Evolutionary conservation across 2,113 vertebrate genomes (phyloP), one percentile per base, ranked within the genome.

Genomic region (Leptobrachium leishanense): DNA sequence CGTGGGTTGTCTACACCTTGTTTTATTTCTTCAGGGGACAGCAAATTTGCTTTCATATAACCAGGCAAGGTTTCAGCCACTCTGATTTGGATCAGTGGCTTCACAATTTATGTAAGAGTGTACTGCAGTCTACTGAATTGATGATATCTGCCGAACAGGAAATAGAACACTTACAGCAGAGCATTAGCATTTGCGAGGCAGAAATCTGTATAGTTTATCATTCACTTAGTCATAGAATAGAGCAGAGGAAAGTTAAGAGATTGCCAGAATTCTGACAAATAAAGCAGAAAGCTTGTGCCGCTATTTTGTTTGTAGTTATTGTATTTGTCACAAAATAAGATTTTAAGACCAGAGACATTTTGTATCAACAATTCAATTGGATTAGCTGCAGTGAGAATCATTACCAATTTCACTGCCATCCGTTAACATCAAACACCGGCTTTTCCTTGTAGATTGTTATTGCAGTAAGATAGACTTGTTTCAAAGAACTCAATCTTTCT

Each of bases 91-190:
- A 64, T 64, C 62, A 39, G 62, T 64, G 39, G 62, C 15, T 64
- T 64, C 62, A 64, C 62, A 64, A 39, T 64, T 64, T 39, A 64
- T 59, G 11, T 64, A 64, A 39, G 13, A 31, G 62, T 3, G 6
- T 64, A 64, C 39, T 78, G 72, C 54, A 0, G 72, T 67, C 77
- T 40, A 62, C n/a, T 69, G 77, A 80, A 82, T 76, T 65, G 42
- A 4, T 79, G 69, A 65, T 79, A 82, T 74, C 70, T 83, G 68
- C 65, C 70, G 70, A 77, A 41, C 59, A 81, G 73, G 59, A 80
- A 76, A 42, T 75, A 65, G 82, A 75, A 68, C 66, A 80, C 72
- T 80, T 81, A 39, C 85, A 83, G 81, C 0, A 2, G 73, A 70
- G 72, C 31, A 57, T 62, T 42, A 0, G 62, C 50, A 1, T 2